phyloP scores from a whole-genome alignment of 2,888 invertebrate genomes.

The Nomada fucata region DNA sequence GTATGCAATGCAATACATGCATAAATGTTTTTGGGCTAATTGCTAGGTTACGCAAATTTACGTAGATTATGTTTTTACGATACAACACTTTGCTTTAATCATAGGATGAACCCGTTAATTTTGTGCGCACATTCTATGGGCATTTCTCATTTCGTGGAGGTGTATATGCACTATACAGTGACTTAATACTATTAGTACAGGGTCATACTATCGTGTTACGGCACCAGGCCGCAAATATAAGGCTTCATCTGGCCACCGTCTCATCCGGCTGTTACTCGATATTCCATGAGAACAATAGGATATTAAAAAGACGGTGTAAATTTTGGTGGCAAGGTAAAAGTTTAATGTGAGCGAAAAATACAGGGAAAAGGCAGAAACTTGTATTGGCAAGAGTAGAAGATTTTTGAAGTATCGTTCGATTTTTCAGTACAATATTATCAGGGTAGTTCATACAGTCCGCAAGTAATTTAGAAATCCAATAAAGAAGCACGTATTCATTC shows the following conservation, averaged over 20 bases:
- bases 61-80: not conserved
- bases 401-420: no score
- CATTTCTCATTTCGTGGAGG: slow-evolving; percentile 34
- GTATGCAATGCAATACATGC: not conserved
- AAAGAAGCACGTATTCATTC: no score
- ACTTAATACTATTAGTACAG: slow-evolving; percentile 79
- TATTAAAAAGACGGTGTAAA: slow-evolving; percentile 35
- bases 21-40: no score
- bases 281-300: slow-evolving; percentile 74
- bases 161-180: slow-evolving; percentile 39
- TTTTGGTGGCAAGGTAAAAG: slow-evolving; percentile 15
- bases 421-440: no score
- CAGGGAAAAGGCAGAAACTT: no score
- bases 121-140: slow-evolving; percentile 13
- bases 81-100: no score
- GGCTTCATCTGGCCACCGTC: slow-evolving; percentile 80
- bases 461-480: no score
- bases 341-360: no score
- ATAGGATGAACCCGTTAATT: slow-evolving; percentile 24
- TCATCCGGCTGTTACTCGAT: slow-evolving; percentile 77
- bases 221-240: slow-evolving; percentile 61
- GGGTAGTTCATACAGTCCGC: no score
- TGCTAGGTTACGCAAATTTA: not conserved
- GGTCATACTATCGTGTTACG: slow-evolving; percentile 80
- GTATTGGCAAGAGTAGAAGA: no score